Percentiles rank a stretch among this genome's conserved stretches.
Evolutionary conservation across 2,888 invertebrate genomes (phyloP).

Genomic region (Polyommatus iphigenia): DNA sequence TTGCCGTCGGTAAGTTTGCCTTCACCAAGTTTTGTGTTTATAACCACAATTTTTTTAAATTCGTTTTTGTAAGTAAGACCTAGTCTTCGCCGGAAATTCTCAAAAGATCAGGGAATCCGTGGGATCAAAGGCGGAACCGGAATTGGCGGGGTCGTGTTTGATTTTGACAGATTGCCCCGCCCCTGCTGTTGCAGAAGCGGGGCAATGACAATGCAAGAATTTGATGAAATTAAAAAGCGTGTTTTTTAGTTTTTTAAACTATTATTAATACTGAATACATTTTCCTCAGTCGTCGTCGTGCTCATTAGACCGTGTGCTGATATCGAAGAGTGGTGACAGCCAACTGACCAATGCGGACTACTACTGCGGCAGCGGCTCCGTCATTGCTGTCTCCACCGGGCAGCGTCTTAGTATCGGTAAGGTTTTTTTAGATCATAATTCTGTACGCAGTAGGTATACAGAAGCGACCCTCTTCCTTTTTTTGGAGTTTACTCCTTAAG

Average conservation of each 20-base stretch:
- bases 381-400: conserved; percentile 47
- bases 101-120: no score
- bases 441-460: neutral
- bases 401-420: conserved; percentile 51
- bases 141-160: no score
- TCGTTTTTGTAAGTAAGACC: neutral
- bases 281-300: conserved; percentile 67
- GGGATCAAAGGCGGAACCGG: no score
- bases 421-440: neutral
- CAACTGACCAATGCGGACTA: conserved; percentile 62
- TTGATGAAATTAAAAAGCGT: no score
- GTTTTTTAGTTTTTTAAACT: no score
- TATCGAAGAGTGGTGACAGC: conserved; percentile 74
- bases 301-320: conserved; percentile 64
- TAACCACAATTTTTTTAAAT: neutral
- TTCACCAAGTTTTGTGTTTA: neutral
- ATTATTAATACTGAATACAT: no score
- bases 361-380: conserved; percentile 77
- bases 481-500: no score
- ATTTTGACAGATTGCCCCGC: no score
- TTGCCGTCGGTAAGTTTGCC: conserved; percentile 66
- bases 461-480: no score
- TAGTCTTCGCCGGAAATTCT: no score
- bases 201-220: no score
- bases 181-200: no score